These are phyloP conservation scores for Exocentrus adspersus DNA, from an alignment of 2,888 invertebrate genomes.

Conservation along the genomic window DNA sequence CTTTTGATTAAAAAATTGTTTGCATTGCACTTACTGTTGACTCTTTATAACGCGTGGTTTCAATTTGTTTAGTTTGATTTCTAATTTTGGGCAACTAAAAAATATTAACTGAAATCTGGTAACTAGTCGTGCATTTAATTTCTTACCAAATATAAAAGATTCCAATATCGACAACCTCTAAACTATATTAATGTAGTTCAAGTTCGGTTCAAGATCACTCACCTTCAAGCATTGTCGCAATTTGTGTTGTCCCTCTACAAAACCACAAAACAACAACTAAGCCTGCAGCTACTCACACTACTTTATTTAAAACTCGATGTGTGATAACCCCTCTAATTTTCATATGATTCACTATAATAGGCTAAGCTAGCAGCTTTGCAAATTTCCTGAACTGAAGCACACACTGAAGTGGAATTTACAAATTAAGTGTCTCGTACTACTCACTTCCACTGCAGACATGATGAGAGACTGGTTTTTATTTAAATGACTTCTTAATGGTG, in stretches of 20 bases:
- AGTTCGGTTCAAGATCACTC: conserved; percentile 15
- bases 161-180: neutral
- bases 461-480: neutral
- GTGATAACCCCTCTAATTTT: conserved; percentile 10
- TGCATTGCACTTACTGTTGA: too few relatives aligned
- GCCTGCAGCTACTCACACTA: neutral
- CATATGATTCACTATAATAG: conserved; percentile 4
- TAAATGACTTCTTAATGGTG: neutral
- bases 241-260: neutral
- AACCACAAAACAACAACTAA: conserved; percentile 18
- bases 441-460: neutral
- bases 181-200: conserved; percentile 12
- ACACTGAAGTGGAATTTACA: conserved; percentile 2
- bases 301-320: neutral
- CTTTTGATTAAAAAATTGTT: too few relatives aligned
- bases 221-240: conserved; percentile 13
- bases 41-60: too few relatives aligned
- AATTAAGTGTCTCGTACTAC: neutral
- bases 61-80: too few relatives aligned
- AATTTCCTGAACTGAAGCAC: conserved; percentile 1
- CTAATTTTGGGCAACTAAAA: too few relatives aligned
- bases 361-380: neutral
- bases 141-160: too few relatives aligned
- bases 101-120: too few relatives aligned
- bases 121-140: too few relatives aligned